These are phyloP conservation scores for Galeopsomyia nigrocyanea DNA, from an alignment of 2,888 invertebrate genomes.

Conservation along the genomic window DNA sequence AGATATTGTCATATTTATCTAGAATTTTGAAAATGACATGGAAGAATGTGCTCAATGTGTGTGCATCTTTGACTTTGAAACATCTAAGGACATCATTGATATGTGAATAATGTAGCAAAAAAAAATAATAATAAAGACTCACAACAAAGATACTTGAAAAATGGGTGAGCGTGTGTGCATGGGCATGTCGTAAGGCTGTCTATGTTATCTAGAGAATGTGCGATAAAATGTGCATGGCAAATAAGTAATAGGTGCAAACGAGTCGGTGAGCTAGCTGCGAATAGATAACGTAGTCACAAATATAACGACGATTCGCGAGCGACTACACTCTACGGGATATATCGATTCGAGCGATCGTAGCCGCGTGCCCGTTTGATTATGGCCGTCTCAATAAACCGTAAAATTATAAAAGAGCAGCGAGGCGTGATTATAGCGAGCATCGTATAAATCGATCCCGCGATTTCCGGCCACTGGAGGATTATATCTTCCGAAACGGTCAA, in stretches of 20 bases:
- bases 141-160: slow-evolving; percentile 11
- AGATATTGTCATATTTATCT: too few relatives aligned
- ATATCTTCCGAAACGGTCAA: slow-evolving; percentile 6
- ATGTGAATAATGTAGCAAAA: not conserved
- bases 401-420: slow-evolving; percentile 34
- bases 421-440: not conserved
- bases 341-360: too few relatives aligned
- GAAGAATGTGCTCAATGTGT: too few relatives aligned
- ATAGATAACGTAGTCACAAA: slow-evolving; percentile 7
- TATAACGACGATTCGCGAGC: slow-evolving; percentile 1
- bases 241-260: not conserved
- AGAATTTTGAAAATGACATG: too few relatives aligned
- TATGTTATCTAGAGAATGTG: not conserved
- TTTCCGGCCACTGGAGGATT: slow-evolving; percentile 3
- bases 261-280: not conserved
- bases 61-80: too few relatives aligned
- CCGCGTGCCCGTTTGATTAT: slow-evolving; percentile 5
- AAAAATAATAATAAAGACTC: not conserved
- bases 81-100: not conserved
- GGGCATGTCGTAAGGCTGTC: slow-evolving; percentile 2
- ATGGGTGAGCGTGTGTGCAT: not conserved
- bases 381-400: slow-evolving; percentile 5
- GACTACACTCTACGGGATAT: not conserved
- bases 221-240: slow-evolving; percentile 10
- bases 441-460: slow-evolving; percentile 13